Conservation (phyloP, 2,113 vertebrate genomes). For the Cephalophus harveyi region DNA sequence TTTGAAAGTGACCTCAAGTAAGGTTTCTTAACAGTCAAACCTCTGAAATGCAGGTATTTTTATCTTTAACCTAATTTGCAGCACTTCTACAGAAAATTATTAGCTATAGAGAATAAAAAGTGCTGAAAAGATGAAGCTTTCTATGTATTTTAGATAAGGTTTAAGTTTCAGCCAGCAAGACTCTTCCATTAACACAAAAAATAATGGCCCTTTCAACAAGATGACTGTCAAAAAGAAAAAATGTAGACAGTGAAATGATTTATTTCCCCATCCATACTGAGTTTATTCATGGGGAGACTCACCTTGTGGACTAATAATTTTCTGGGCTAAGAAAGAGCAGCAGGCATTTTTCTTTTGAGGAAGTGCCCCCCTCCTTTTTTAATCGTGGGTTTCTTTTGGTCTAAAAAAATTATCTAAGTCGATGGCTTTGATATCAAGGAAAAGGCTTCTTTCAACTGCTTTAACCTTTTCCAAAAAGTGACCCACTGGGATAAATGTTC, state of each 20-base stretch:
- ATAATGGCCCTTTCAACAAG: slow-evolving; percentile 44
- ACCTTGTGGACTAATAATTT: slow-evolving; percentile 69
- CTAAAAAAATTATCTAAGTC: slow-evolving; percentile 43
- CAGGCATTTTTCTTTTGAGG: slow-evolving; percentile 47
- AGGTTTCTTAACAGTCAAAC: neutral
- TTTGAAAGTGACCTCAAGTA: neutral
- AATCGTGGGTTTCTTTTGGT: slow-evolving; percentile 28
- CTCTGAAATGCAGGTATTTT: neutral
- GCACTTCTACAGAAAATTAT: slow-evolving; percentile 22
- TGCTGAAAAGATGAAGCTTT: neutral
- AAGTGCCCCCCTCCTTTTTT: slow-evolving; percentile 14
- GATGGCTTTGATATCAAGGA: slow-evolving; percentile 52
- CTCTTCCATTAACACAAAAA: slow-evolving; percentile 62
- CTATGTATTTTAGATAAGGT: slow-evolving; percentile 41
- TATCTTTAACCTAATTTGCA: neutral
- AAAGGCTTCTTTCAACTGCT: slow-evolving; percentile 64
- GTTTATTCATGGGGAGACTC: slow-evolving; percentile 62
- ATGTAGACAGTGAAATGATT: slow-evolving; percentile 48
- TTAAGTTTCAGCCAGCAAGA: slow-evolving; percentile 43
- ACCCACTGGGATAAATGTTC: slow-evolving; percentile 61
- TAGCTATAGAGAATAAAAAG: slow-evolving; percentile 30
- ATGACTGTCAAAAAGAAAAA: slow-evolving; percentile 55
- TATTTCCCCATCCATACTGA: slow-evolving; percentile 33
- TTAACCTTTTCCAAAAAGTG: slow-evolving; percentile 60
- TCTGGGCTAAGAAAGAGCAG: slow-evolving; percentile 59